These are phyloP conservation scores for Peromyscus polionotus DNA, from an alignment of 2,113 vertebrate species.

Conservation along the genomic window DNA sequence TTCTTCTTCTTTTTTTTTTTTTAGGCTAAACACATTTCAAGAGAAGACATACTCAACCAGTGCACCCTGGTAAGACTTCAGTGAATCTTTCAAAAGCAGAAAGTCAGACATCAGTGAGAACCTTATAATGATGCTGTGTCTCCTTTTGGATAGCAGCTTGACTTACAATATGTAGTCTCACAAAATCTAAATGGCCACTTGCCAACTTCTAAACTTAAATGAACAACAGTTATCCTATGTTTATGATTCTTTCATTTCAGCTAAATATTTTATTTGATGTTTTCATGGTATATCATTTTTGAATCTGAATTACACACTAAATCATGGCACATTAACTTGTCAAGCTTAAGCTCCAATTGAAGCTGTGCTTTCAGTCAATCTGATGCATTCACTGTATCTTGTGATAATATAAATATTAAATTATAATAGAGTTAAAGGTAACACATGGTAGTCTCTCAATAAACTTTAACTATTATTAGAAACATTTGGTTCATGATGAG, in stretches of 20 bases:
- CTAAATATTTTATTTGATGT: not conserved
- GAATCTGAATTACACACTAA: not conserved
- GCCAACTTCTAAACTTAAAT: not conserved
- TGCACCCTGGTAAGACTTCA: slow-evolving; percentile 51
- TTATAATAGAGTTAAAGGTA: not conserved
- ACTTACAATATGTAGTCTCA: not conserved
- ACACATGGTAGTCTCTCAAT: not conserved
- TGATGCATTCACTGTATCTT: not conserved
- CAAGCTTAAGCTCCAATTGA: not conserved
- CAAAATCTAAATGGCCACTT: not conserved
- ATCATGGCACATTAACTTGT: not conserved
- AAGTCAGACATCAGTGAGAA: not conserved
- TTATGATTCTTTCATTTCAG: not conserved
- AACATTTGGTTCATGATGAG: not conserved
- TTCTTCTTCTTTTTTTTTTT: not conserved
- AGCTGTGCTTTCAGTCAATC: not conserved
- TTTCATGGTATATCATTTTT: slow-evolving; percentile 18
- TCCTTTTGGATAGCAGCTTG: not conserved
- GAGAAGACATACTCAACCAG: not conserved
- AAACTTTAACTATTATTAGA: not conserved
- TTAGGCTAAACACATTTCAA: slow-evolving; percentile 39
- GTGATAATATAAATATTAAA: slow-evolving; percentile 10
- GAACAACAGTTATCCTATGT: not conserved
- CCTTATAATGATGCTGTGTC: not conserved
- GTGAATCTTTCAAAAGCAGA: not conserved